These are phyloP conservation scores for Dendrolimus kikuchii DNA, from an alignment of 1,140 invertebrate species.

Conservation along the genomic window DNA sequence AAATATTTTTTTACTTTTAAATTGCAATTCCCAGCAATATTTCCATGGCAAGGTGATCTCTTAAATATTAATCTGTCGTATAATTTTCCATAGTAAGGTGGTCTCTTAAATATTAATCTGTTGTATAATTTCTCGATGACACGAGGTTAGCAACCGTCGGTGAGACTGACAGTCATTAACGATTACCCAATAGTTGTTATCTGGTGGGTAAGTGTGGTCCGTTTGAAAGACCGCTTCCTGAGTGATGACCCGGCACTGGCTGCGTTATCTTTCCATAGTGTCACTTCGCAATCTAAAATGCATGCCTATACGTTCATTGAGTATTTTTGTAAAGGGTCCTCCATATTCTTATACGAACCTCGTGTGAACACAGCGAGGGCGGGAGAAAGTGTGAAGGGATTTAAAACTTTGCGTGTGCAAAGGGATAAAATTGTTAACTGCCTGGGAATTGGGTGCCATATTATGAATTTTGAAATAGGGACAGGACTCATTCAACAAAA, in stretches of 20 bases:
- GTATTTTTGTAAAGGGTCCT: too few species aligned
- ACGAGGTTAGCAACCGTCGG: constrained; percentile 33
- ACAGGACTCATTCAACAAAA: too few species aligned
- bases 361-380: too few species aligned
- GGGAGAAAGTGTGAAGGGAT: too few species aligned
- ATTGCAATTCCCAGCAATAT: too few species aligned
- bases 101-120: neutral
- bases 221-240: constrained; percentile 57
- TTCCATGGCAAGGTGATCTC: too few species aligned
- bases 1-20: too few species aligned
- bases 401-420: too few species aligned
- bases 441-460: too few species aligned
- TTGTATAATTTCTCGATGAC: constrained; percentile 36
- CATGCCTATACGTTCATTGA: neutral
- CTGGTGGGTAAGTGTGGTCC: constrained; percentile 23
- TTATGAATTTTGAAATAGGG: too few species aligned
- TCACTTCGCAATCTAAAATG: constrained; percentile 6
- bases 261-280: constrained; percentile 25
- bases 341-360: too few species aligned
- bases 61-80: constrained; percentile 7
- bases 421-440: too few species aligned
- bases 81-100: constrained; percentile 19
- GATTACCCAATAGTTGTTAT: constrained; percentile 51
- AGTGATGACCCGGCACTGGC: constrained; percentile 33
- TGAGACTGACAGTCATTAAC: constrained; percentile 10